A percentile compares a stretch with the other conserved stretches of the same genome.
These are phyloP conservation scores for Poliocrania exsul DNA, from an alignment of 2,797 vertebrate species.

Conservation along the genomic window DNA sequence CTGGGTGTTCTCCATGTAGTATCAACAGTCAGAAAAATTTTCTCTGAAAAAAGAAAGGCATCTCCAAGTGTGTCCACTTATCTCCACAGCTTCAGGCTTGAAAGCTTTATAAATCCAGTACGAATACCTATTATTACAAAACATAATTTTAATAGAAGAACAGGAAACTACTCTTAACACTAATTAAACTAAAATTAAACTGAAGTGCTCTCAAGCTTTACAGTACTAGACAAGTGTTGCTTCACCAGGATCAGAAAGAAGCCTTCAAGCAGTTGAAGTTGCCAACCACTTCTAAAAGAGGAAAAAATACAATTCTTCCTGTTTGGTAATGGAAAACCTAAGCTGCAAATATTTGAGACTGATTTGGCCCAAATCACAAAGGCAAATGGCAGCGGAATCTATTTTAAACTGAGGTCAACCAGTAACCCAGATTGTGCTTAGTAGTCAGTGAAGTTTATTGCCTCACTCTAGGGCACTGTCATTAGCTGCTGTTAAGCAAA, in stretches of 20 bases:
- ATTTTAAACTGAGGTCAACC: not conserved
- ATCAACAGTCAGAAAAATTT: not conserved
- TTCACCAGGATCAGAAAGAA: not conserved
- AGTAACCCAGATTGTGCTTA: not conserved
- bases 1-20: not conserved
- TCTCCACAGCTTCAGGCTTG: not conserved
- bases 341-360: not conserved
- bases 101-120: not conserved
- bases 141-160: not conserved
- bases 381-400: not conserved
- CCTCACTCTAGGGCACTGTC: not conserved
- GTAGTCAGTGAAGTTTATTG: not conserved
- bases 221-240: not conserved
- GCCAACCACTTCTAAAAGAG: not conserved
- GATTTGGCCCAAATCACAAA: not conserved
- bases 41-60: not conserved
- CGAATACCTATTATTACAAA: not conserved
- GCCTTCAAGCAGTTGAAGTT: not conserved
- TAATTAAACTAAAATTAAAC: conserved; percentile 44
- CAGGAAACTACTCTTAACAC: not conserved
- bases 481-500: not conserved
- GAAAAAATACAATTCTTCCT: not conserved
- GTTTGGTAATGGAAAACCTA: not conserved
- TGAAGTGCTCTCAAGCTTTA: conserved; percentile 9
- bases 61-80: conserved; percentile 7